Conservation (phyloP, 2,797 vertebrate genomes). For the Forpus xanthops region DNA sequence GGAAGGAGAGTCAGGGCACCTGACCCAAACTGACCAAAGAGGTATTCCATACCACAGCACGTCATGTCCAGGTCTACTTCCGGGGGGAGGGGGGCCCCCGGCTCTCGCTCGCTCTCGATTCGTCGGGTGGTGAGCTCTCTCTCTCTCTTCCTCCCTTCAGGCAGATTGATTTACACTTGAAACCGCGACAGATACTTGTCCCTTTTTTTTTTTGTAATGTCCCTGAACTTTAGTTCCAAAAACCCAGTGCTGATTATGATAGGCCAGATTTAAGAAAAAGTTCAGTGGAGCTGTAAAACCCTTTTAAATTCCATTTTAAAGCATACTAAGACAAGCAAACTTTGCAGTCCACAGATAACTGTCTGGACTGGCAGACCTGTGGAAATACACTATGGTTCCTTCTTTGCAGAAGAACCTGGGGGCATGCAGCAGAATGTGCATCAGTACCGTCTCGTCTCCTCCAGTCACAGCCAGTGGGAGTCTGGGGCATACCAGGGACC, state of each 20-base stretch:
- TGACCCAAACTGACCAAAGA: too few species aligned
- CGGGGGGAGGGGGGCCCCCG: too few species aligned
- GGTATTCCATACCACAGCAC: too few species aligned
- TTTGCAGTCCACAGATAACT: not conserved
- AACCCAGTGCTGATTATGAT: not conserved
- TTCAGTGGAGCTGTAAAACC: not conserved
- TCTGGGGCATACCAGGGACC: not conserved
- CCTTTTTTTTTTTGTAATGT: not conserved
- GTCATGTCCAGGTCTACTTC: too few species aligned
- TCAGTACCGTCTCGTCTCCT: rapidly evolving
- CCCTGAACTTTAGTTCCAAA: not conserved
- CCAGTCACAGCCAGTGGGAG: not conserved
- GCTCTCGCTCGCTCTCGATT: too few species aligned
- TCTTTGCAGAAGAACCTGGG: not conserved
- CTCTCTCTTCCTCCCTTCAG: too few species aligned
- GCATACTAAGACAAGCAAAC: not conserved
- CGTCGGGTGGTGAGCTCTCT: too few species aligned
- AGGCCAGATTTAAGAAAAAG: not conserved
- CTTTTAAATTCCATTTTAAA: not conserved
- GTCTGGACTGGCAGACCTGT: not conserved
- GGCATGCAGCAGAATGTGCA: not conserved
- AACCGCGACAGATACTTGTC: too few species aligned
- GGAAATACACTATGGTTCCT: not conserved
- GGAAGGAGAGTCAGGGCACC: too few species aligned
- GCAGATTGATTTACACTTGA: too few species aligned